Percentiles rank a stretch among this genome's conserved stretches.
phyloP scores from a whole-genome alignment of 2,797 vertebrate species.

The Pseudopleuronectes americanus region DNA sequence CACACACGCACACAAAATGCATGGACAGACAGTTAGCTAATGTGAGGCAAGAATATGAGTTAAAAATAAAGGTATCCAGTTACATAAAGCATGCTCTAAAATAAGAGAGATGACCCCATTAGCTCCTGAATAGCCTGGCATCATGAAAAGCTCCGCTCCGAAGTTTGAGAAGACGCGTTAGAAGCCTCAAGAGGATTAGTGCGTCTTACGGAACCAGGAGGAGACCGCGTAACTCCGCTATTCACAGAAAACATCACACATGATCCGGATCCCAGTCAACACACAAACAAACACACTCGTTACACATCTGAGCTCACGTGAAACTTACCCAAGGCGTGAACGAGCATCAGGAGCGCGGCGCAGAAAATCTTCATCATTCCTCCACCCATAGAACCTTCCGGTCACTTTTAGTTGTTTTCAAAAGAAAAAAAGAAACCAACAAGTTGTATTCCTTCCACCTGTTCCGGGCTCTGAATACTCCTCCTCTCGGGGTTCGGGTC shows the following conservation, averaged over 20 bases:
- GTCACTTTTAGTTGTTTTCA: not conserved
- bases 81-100: conserved; percentile 86
- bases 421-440: not conserved
- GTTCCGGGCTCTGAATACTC: conserved; percentile 33
- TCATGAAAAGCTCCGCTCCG: conserved; percentile 51
- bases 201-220: too few relatives aligned
- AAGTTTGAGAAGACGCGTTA: conserved; percentile 43
- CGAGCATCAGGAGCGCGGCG: conserved; percentile 70
- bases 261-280: not conserved
- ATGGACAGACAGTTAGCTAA: conserved; percentile 84
- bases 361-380: conserved; percentile 79
- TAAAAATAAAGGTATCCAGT: conserved; percentile 87
- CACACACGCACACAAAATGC: conserved; percentile 65
- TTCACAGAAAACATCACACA: too few relatives aligned
- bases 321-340: conserved; percentile 81
- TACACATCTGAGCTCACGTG: not conserved
- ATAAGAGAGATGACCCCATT: conserved; percentile 78
- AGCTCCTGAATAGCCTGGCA: conserved; percentile 63
- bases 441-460: conserved; percentile 59
- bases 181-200: not conserved
- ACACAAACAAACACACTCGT: not conserved
- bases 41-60: conserved; percentile 84
- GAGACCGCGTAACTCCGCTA: too few relatives aligned
- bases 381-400: conserved; percentile 26
- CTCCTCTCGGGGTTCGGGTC: conserved; percentile 1